phyloP scores from a whole-genome alignment of 2,113 vertebrate genomes.

The Anolis sagrei region DNA sequence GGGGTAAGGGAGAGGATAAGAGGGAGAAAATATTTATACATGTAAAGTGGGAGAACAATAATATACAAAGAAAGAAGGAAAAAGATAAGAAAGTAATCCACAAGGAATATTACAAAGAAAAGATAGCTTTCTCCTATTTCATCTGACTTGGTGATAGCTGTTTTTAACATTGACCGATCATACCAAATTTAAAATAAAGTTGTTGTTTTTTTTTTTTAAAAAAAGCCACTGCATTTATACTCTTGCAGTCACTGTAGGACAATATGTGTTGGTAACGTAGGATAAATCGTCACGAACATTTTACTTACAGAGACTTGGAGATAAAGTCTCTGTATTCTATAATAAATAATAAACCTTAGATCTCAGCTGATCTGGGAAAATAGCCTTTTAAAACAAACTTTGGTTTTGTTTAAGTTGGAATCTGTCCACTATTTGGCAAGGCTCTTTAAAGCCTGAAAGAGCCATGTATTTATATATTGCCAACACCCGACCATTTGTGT shows the following conservation, averaged over 20 bases:
- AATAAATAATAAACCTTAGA: background rate
- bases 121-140: too few relatives aligned
- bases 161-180: too few relatives aligned
- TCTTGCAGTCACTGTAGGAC: background rate
- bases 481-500: background rate
- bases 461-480: background rate
- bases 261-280: background rate
- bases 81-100: too few relatives aligned
- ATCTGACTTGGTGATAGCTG: too few relatives aligned
- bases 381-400: background rate
- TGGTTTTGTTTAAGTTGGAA: background rate
- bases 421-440: conserved; percentile 29
- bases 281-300: background rate
- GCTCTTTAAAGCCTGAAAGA: background rate
- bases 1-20: too few relatives aligned
- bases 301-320: background rate
- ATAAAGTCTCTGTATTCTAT: background rate
- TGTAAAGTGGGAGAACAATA: too few relatives aligned
- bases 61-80: too few relatives aligned
- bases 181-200: too few relatives aligned
- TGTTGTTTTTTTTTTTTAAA: too few relatives aligned
- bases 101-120: too few relatives aligned
- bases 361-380: background rate
- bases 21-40: too few relatives aligned
- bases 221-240: background rate